phyloP scores from a whole-genome alignment of 2,113 vertebrate species.

The Barnardius zonarius region DNA sequence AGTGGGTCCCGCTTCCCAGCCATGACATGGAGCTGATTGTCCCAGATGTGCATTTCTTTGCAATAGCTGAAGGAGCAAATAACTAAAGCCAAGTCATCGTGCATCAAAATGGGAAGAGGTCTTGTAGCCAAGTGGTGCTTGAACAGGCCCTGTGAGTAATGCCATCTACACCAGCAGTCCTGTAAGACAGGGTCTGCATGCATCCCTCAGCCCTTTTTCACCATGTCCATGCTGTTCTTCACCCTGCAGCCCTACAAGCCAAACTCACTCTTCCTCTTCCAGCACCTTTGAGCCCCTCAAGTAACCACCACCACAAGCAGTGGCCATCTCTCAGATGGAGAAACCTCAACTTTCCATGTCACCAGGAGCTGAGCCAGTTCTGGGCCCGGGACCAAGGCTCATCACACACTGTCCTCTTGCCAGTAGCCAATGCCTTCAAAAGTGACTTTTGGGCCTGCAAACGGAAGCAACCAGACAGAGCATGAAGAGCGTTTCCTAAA shows the following conservation, averaged over 20 bases:
- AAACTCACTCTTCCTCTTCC: background rate
- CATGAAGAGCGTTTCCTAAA: background rate
- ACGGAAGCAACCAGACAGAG: background rate
- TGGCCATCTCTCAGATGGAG: background rate
- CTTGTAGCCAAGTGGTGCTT: background rate
- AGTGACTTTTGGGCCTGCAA: background rate
- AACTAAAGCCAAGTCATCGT: background rate
- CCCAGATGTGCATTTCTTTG: conserved; percentile 65
- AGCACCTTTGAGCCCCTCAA: background rate
- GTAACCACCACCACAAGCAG: background rate
- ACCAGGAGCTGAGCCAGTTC: background rate
- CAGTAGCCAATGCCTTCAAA: background rate
- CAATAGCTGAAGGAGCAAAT: background rate
- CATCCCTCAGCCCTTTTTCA: background rate
- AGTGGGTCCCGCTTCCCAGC: background rate
- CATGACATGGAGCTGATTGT: background rate
- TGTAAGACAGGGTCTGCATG: too few species aligned
- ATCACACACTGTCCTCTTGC: background rate
- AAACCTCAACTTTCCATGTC: rapidly evolving
- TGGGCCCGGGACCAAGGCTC: background rate
- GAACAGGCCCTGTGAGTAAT: background rate
- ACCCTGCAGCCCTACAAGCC: background rate
- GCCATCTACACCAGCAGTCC: background rate
- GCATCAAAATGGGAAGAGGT: background rate
- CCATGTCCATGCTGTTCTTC: background rate